Evolutionary conservation across 1,140 invertebrate species (phyloP).

Genomic region (Pissodes strobi): DNA sequence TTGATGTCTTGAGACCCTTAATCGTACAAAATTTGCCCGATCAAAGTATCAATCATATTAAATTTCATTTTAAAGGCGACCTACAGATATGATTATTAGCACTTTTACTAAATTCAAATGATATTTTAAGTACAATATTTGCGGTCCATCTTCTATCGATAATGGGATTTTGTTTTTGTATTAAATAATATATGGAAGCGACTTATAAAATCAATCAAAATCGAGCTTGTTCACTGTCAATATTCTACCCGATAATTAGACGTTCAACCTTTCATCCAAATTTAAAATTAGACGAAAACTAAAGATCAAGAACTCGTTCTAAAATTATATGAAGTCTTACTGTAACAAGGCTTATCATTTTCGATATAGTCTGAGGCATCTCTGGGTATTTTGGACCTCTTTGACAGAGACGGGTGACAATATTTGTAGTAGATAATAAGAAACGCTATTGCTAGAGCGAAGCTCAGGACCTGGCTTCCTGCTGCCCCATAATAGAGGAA

Average conservation of each 20-base stretch:
- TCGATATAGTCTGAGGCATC: constrained; percentile 37
- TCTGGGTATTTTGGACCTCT: constrained; percentile 45
- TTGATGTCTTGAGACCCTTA: too few relatives aligned
- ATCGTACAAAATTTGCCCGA: too few relatives aligned
- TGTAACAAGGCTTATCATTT: constrained; percentile 50
- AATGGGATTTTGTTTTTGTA: too few relatives aligned
- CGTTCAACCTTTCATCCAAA: too few relatives aligned
- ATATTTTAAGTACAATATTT: too few relatives aligned
- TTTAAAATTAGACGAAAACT: constrained; percentile 43
- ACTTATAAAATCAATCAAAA: too few relatives aligned
- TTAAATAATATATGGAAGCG: too few relatives aligned
- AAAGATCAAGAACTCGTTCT: constrained; percentile 50
- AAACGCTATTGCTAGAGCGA: constrained; percentile 58
- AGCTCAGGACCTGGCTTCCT: constrained; percentile 52
- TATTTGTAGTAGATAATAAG: constrained; percentile 59
- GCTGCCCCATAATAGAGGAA: constrained; percentile 55
- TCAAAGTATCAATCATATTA: too few relatives aligned
- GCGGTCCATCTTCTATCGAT: too few relatives aligned
- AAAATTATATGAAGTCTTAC: constrained; percentile 48
- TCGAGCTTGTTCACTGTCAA: background rate
- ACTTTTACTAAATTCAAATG: too few relatives aligned
- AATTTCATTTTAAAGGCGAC: too few relatives aligned
- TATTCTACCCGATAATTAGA: background rate
- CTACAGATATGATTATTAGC: too few relatives aligned
- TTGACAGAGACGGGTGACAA: constrained; percentile 56